Evolutionary conservation across 2,888 invertebrate species (phyloP), one percentile per base, ranked within the genome.

Genomic region (Amphipoea oculea): DNA sequence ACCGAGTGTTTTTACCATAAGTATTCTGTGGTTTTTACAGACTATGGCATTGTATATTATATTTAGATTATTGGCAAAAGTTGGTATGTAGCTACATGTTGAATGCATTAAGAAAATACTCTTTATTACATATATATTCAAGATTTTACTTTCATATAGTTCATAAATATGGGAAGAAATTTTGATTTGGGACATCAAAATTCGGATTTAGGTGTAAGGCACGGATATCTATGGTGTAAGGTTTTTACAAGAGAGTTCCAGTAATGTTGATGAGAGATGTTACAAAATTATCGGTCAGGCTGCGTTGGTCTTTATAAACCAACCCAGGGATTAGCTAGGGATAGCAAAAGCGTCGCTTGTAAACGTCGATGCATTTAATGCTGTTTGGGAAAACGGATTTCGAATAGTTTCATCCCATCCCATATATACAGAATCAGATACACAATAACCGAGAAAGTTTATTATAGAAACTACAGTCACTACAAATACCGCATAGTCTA

Each of bases 51-150:
- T 57, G 54, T 57, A 57, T 23, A 57, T 57, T 51, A 20, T 51
- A n/a, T n/a, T n/a, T n/a, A 51, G 23, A 23, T 57, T 57, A 60
- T 51, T 51, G 51, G n/a, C 42, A 69, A 63, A 68, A 70, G 40
- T 40, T 23, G 54, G 23, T 57, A 57, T 3, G 1, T 57, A 9
- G 0, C 1, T 45, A 3, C 40, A 40, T 40, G 5, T 40, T 6
- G 7, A 57, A 57, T 45, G 51, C 40, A 70, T 36, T 45, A 40
- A 12, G 66, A 83, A 86, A 78, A 72, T 86, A 29, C 29, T 29
- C 29, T 29, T 29, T 29, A 29, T 29, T 29, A 29, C n/a, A n/a
- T n/a, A n/a, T 51, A 45, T 60, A 17, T 45, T 29, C 29, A 36
- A 57, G 6, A 23, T 29, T 74, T 29, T 45, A 4, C 36, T 45